Evolutionary conservation across 2,113 vertebrate species (phyloP).

Genomic region (Conger conger): DNA sequence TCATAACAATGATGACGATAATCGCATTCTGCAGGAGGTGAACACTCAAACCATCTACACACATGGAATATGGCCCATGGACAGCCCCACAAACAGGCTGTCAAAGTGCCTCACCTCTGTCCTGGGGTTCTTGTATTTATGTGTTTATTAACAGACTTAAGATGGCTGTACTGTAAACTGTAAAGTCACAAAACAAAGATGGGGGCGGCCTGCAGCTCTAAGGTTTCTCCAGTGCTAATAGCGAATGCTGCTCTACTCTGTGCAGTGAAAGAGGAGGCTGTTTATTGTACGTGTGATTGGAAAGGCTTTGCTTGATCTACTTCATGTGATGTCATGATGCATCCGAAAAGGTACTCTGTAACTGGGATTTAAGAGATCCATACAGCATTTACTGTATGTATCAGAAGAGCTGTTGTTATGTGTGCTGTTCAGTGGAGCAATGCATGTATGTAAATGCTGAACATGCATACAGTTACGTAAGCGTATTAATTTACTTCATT

Average conservation of each 20-base stretch:
- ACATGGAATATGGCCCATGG: background rate
- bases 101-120: background rate
- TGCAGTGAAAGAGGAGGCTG: background rate
- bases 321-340: background rate
- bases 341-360: background rate
- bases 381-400: no score
- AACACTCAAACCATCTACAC: constrained; percentile 4
- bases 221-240: no score
- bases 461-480: constrained; percentile 34
- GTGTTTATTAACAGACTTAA: no score
- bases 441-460: background rate
- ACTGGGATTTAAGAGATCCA: background rate
- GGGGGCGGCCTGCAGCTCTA: no score
- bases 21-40: background rate
- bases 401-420: no score
- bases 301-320: background rate
- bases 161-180: no score
- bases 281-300: background rate
- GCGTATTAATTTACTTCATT: constrained; percentile 33
- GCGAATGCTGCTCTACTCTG: background rate
- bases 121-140: background rate
- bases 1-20: background rate
- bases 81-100: background rate
- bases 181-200: no score
- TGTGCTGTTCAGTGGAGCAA: background rate